Evolutionary conservation across 2,113 vertebrate species (phyloP).

Genomic region (Microcebus griseorufus): DNA sequence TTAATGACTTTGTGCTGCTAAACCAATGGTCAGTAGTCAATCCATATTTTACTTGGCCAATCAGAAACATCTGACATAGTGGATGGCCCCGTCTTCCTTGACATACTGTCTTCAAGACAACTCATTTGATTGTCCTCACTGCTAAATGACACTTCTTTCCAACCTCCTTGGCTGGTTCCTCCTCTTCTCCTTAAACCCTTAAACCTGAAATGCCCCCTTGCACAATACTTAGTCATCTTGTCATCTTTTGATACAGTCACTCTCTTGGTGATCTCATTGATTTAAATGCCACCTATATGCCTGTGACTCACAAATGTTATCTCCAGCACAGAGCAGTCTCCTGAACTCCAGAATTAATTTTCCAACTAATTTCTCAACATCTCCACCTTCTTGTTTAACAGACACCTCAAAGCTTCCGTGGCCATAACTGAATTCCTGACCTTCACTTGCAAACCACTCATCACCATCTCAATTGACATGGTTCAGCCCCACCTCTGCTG

Average conservation of each 20-base stretch:
- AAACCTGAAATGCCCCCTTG: not conserved
- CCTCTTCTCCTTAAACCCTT: not conserved
- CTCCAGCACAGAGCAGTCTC: not conserved
- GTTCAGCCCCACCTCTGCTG: not conserved
- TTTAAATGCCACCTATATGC: not conserved
- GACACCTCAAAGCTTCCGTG: not conserved
- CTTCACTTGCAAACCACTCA: not conserved
- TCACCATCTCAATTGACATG: not conserved
- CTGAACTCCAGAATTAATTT: not conserved
- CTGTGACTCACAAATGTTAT: not conserved
- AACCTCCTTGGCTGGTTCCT: not conserved
- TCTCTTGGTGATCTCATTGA: not conserved
- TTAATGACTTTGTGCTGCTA: not conserved
- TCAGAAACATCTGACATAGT: not conserved
- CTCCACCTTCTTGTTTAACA: not conserved
- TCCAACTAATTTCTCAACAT: not conserved
- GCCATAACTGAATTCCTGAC: not conserved
- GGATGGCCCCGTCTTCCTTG: not conserved
- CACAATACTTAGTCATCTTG: not conserved
- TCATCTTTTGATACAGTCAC: not conserved
- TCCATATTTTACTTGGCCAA: not conserved
- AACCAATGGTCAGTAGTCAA: not conserved
- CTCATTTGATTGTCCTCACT: not conserved
- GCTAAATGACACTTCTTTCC: not conserved
- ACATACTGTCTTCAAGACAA: not conserved